Conservation (phyloP, 2,888 invertebrate genomes). For the Cerceris rybyensis region DNA sequence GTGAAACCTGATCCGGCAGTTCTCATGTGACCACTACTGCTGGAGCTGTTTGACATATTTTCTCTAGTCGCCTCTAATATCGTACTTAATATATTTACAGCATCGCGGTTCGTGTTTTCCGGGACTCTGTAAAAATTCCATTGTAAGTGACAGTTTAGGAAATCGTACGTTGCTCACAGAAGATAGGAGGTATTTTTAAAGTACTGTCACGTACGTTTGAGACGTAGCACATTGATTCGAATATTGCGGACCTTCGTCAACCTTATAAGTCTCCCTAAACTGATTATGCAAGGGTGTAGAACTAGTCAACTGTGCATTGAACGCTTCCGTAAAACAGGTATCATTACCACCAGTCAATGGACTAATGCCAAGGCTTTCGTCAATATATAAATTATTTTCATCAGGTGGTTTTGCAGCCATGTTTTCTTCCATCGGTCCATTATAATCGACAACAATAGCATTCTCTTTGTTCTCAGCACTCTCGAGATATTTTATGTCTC, state of each 20-base stretch:
- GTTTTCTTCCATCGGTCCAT: slow-evolving; percentile 70
- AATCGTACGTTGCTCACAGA: too few relatives aligned
- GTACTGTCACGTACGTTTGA: slow-evolving; percentile 69
- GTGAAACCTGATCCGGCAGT: slow-evolving; percentile 73
- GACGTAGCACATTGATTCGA: slow-evolving; percentile 57
- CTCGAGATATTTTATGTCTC: slow-evolving; percentile 79
- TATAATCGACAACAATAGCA: slow-evolving; percentile 74
- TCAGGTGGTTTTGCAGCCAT: slow-evolving; percentile 67
- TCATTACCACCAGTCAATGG: slow-evolving; percentile 74
- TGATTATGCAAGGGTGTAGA: slow-evolving; percentile 79
- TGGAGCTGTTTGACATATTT: slow-evolving; percentile 83
- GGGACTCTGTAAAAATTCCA: slow-evolving; percentile 54
- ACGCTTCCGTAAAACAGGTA: slow-evolving; percentile 77
- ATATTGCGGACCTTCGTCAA: slow-evolving; percentile 68
- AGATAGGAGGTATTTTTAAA: too few relatives aligned
- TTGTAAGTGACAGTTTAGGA: too few relatives aligned
- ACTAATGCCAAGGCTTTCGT: slow-evolving; percentile 77
- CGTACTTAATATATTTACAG: slow-evolving; percentile 83
- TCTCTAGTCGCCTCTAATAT: slow-evolving; percentile 86
- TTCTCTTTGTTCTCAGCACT: slow-evolving; percentile 80
- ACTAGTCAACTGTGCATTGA: slow-evolving; percentile 72
- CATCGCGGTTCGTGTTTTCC: slow-evolving; percentile 58
- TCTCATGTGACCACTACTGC: slow-evolving; percentile 72
- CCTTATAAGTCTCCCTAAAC: slow-evolving; percentile 71
- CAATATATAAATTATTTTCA: slow-evolving; percentile 73